Conservation (phyloP, 2,797 vertebrate species). For the Chelmon rostratus region DNA sequence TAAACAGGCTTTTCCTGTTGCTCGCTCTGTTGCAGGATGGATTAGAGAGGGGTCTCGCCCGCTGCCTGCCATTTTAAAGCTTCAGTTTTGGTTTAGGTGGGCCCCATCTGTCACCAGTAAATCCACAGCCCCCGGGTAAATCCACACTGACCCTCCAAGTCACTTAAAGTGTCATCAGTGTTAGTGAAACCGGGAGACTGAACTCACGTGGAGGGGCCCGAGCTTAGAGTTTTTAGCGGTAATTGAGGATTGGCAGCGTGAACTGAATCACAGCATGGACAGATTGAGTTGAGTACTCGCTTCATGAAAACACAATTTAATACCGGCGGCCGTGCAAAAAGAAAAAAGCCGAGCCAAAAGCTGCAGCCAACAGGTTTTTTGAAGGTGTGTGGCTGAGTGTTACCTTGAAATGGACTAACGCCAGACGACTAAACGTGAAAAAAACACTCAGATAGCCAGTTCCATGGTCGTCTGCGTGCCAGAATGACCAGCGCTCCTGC, state of each 20-base stretch:
- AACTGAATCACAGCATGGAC: constrained; percentile 51
- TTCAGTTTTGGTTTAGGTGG: constrained; percentile 54
- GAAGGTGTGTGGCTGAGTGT: constrained; percentile 1
- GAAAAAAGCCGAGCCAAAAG: neutral
- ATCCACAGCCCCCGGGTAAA: constrained; percentile 25
- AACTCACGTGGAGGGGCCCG: constrained; percentile 1
- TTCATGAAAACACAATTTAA: constrained; percentile 22
- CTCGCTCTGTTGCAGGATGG: constrained; percentile 41
- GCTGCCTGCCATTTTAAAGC: constrained; percentile 32
- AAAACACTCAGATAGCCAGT: constrained; percentile 21
- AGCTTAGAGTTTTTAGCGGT: neutral
- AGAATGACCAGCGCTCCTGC: constrained; percentile 38
- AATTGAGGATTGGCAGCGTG: constrained; percentile 55
- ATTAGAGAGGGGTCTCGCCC: constrained; percentile 55
- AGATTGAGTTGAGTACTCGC: constrained; percentile 27
- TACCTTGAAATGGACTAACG: constrained; percentile 6
- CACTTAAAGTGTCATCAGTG: constrained; percentile 30
- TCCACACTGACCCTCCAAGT: constrained; percentile 45
- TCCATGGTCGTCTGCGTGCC: constrained; percentile 37
- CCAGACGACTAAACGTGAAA: constrained; percentile 31
- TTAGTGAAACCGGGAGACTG: constrained; percentile 31
- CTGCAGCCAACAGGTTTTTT: constrained; percentile 30
- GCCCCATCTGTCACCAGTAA: constrained; percentile 70
- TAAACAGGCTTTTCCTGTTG: constrained; percentile 61
- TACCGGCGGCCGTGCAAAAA: neutral